Evolutionary conservation across 2,888 invertebrate species (phyloP).

Genomic region (Amphimallon solstitiale): DNA sequence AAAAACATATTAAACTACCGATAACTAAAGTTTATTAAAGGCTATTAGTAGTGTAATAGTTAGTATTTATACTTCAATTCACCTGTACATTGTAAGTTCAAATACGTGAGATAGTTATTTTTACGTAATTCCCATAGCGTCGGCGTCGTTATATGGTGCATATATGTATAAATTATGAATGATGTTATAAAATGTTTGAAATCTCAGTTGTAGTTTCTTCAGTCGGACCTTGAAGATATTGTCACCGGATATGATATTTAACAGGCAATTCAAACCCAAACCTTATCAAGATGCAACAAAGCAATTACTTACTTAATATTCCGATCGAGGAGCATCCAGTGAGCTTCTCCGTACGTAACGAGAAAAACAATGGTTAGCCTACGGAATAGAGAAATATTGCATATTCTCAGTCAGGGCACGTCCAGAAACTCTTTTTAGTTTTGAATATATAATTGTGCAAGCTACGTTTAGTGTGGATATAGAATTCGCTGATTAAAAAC

Average conservation of each 20-base stretch:
- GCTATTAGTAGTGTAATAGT: no score
- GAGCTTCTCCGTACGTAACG: constrained; percentile 46
- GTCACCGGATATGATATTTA: constrained; percentile 53
- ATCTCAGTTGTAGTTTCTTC: no score
- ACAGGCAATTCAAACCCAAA: constrained; percentile 52
- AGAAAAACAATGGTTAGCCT: constrained; percentile 47
- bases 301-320: constrained; percentile 49
- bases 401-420: constrained; percentile 43
- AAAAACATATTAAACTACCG: no score
- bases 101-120: no score
- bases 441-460: constrained; percentile 37
- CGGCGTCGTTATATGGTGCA: no score
- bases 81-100: no score
- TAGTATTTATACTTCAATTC: no score
- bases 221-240: constrained; percentile 44
- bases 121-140: no score
- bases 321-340: constrained; percentile 42
- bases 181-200: no score
- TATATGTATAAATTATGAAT: no score
- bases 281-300: constrained; percentile 49
- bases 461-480: constrained; percentile 18
- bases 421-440: constrained; percentile 28
- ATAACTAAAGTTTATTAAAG: no score
- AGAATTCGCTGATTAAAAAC: constrained; percentile 34
- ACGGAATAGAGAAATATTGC: constrained; percentile 41